Conservation (phyloP, 2,113 vertebrate genomes). For the Henicopernis longicauda region DNA sequence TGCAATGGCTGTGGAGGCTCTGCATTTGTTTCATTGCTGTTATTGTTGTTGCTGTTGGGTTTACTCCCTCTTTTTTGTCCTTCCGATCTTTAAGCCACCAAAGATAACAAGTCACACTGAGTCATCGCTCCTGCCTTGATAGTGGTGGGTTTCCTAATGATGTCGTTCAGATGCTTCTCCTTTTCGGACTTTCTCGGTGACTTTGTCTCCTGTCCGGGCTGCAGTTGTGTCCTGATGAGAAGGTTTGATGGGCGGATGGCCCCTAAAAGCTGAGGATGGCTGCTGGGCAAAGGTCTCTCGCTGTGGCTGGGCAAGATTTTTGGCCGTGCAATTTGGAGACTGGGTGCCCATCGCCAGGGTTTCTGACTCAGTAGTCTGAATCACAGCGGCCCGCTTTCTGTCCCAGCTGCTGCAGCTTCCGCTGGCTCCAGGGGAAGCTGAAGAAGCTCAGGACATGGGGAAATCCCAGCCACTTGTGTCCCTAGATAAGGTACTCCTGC, state of each 20-base stretch:
- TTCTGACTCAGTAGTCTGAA: neutral
- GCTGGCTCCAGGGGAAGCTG: neutral
- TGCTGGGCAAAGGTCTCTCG: neutral
- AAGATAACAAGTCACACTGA: neutral
- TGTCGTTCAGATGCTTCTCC: neutral
- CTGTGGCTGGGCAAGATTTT: neutral
- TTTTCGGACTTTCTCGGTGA: rapidly evolving
- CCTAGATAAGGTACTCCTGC: neutral
- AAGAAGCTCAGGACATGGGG: neutral
- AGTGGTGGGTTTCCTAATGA: neutral
- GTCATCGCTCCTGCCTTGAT: neutral
- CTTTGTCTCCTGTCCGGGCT: neutral
- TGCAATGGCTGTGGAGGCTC: neutral
- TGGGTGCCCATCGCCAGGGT: neutral
- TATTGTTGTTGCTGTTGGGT: neutral
- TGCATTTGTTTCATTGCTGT: neutral
- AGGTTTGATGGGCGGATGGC: neutral
- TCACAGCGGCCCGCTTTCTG: neutral
- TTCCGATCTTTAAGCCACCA: neutral
- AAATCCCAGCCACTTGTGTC: neutral
- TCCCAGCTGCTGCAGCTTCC: neutral
- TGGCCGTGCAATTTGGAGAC: neutral
- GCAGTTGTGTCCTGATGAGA: neutral
- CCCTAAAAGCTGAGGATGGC: neutral
- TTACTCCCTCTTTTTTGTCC: neutral